Conservation (phyloP, 2,888 invertebrate genomes). For the Nymphalis c-album region DNA sequence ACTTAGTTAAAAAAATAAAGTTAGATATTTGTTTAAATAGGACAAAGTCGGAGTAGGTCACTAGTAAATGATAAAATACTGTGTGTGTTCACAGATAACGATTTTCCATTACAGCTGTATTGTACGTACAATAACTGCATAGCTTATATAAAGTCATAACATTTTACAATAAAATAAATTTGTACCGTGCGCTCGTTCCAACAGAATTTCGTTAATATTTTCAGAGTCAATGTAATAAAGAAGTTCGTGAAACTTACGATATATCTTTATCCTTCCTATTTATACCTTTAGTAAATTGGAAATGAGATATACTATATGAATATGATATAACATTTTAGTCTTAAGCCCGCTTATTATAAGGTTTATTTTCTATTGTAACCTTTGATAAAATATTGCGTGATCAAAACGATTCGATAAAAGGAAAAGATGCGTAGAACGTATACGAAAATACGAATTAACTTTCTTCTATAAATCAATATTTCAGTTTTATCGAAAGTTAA, state of each 20-base stretch:
- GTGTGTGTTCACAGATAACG: too few species aligned
- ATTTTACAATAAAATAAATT: too few species aligned
- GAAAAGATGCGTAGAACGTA: constrained; percentile 11
- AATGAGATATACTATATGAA: too few species aligned
- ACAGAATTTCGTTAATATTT: background rate
- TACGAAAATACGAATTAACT: constrained; percentile 5
- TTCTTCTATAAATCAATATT: background rate
- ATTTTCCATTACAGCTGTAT: too few species aligned
- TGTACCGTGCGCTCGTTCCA: background rate
- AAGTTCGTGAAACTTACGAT: background rate
- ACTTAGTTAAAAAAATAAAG: too few species aligned
- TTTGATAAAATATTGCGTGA: constrained; percentile 16
- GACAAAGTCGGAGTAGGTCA: too few species aligned
- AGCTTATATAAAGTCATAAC: too few species aligned
- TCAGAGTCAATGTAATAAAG: background rate
- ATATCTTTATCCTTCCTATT: background rate
- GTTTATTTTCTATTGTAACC: background rate
- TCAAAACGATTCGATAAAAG: constrained; percentile 21
- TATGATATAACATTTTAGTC: background rate
- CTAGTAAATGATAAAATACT: too few species aligned
- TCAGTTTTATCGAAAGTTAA: background rate
- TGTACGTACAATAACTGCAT: too few species aligned
- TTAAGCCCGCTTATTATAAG: background rate
- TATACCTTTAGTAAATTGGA: background rate
- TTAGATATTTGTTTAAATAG: too few species aligned